These are phyloP conservation scores for Sylvietta virens DNA, from an alignment of 2,113 vertebrate species.

Conservation along the genomic window DNA sequence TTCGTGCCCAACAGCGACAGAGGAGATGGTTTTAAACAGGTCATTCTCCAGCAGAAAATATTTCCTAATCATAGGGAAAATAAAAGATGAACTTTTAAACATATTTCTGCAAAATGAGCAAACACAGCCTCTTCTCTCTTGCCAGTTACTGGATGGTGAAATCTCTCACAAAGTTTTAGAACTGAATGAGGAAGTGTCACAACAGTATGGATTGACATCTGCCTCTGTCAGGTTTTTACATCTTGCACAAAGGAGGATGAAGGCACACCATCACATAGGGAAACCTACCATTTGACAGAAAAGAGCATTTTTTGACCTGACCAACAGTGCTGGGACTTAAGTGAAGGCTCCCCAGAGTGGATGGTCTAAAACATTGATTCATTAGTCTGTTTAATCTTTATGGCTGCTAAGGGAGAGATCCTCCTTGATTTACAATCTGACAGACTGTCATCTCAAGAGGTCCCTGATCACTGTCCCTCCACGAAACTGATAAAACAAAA, in stretches of 20 bases:
- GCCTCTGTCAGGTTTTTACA: conserved; percentile 35
- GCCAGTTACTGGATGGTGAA: background rate
- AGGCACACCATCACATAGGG: conserved; percentile 2
- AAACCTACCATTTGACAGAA: conserved; percentile 42
- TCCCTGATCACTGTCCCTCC: conserved; percentile 46
- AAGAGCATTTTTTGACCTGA: conserved; percentile 56
- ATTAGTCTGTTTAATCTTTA: conserved; percentile 73
- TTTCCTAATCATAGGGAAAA: conserved; percentile 26
- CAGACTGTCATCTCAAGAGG: conserved; percentile 58
- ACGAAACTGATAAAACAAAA: conserved; percentile 54
- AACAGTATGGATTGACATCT: conserved; percentile 37
- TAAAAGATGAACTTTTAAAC: background rate
- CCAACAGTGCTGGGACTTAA: conserved; percentile 50
- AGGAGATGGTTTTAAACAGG: background rate
- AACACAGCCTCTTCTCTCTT: background rate
- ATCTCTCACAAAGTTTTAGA: conserved; percentile 7
- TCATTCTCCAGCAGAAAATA: background rate
- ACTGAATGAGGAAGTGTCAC: background rate
- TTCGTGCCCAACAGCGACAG: too few relatives aligned
- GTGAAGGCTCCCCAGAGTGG: conserved; percentile 53
- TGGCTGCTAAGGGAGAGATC: conserved; percentile 42
- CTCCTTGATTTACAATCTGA: conserved; percentile 60
- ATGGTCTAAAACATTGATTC: conserved; percentile 57
- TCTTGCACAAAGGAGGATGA: conserved; percentile 28
- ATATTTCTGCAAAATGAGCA: background rate